Base-by-base conservation (phyloP, 2,888 invertebrate genomes). In the Standfussiana lucernea region DNA sequence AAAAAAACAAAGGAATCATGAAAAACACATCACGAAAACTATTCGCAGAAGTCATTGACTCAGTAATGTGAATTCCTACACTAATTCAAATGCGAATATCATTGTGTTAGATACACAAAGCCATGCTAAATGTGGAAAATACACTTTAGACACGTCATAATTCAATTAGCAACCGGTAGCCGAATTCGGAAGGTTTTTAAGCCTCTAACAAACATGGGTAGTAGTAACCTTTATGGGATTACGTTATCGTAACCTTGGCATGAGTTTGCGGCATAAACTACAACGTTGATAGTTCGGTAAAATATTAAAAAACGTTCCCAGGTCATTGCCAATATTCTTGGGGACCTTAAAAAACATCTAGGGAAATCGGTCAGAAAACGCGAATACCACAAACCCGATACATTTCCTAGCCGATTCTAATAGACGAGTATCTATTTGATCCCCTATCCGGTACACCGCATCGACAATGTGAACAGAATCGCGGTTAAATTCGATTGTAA, bases 71-170 rank as follows among this genome's bases (percentile, higher is more conserved):
- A 80, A 73, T 74, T 74, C 65, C 71, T 62, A 73, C 47, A 67
- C 65, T 77, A 79, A 78, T 84, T 75, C 56, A 65, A 73, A 81
- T 78, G 65, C 62, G 62, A 74, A 79, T 79, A 59, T 65, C 50
- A 73, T 81, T 82, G 86, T 73, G 32, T 68, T 61, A 70, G 64
- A 64, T 21, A 64, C 69, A 82, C 74, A 74, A 79, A 80, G 62
- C 66, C 64, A 42, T 62, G 75, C 47, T 83, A 77, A 86, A 77
- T 61, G 47, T 78, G 72, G 64, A 84, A 75, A 77, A 73, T 74
- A 82, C 69, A 77, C 42, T 73, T 81, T 82, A 77, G 70, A 76
- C 61, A 79, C 76, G 62, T 75, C 66, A 77, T 82, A 86, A 87
- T 77, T 84, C 37, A 78, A 79, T 84, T 87, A 86, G 56, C 69